phyloP scores from a whole-genome alignment of 1,140 invertebrate species.

The Heliconius congener region DNA sequence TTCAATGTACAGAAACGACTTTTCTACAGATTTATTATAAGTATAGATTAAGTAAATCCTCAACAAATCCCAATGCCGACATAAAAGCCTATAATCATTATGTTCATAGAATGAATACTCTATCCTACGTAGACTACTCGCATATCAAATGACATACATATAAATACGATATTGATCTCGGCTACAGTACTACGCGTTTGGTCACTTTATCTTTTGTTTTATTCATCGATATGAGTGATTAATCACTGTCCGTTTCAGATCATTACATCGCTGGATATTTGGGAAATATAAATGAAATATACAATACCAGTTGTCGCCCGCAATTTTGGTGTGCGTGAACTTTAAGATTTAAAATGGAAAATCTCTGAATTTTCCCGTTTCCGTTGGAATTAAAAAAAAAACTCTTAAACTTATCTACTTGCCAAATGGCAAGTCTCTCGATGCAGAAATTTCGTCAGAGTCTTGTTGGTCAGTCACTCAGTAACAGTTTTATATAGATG shows the following conservation, averaged over 20 bases:
- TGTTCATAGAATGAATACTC: background rate
- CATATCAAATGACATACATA: background rate
- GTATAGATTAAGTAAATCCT: background rate
- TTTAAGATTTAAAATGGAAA: background rate
- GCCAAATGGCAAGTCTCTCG: no score
- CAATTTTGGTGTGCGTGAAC: no score
- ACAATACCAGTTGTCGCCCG: background rate
- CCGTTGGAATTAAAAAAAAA: no score
- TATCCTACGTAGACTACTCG: background rate
- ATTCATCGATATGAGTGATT: background rate
- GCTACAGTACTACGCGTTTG: background rate
- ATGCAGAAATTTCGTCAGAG: no score
- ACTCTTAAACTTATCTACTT: no score
- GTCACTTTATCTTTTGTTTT: conserved; percentile 12
- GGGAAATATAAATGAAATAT: background rate
- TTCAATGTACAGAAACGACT: no score
- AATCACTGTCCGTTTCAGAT: conserved; percentile 9
- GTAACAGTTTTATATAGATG: no score
- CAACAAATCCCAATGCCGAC: background rate
- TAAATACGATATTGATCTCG: background rate
- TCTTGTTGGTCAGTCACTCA: no score
- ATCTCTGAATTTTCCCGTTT: no score
- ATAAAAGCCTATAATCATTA: background rate
- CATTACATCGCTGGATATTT: background rate
- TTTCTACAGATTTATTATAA: no score